Evolutionary conservation across 2,113 vertebrate species (phyloP), one percentile per base, ranked within the genome.

Genomic region (Myiozetetes cayanensis): DNA sequence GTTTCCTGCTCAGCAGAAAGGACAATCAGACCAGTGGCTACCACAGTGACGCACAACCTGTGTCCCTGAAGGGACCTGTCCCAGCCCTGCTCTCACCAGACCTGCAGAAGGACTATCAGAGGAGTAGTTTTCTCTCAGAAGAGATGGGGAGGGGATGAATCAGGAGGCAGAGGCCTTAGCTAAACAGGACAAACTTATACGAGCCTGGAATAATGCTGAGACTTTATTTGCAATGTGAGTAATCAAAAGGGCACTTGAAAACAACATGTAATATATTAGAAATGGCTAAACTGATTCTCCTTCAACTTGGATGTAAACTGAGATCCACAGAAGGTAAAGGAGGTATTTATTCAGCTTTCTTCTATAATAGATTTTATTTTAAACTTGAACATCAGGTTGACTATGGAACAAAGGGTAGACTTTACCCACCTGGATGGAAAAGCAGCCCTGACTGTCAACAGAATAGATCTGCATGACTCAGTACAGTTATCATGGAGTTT

Each of bases 31-130:
- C 5, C 3, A 1, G 31, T 16, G 55, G 55, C 14, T 10, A 12
- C 46, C 2, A 1, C 10, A 37, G 27, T 1, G 4, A 10, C 16
- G 12, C n/a, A 50, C 6, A 8, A 46, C 8, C 8, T 6, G 6
- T 19, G 46, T 44, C 23, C 39, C 46, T 14, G 18, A 3, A 47
- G 20, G 46, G 15, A 18, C 7, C 11, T 52, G 70, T 30, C n/a
- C 46, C 56, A 83, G 43, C 63, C 18, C 35, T 39, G 30, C 37
- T 82, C 44, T 63, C 9, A 4, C 8, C 58, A 59, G 23, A 12
- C 31, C 24, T n/a, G 10, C 30, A 75, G 11, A 50, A 70, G 24
- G 8, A 10, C 71, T 18, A 10, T 20, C 8, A 1, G 33, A 47
- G 30, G 11, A 58, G 28, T 5, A 22, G 17, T 62, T 58, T 70